A percentile compares a stretch with the other conserved stretches of the same genome.
Conservation (phyloP, 1,140 invertebrate genomes). For the Bombyx mori region DNA sequence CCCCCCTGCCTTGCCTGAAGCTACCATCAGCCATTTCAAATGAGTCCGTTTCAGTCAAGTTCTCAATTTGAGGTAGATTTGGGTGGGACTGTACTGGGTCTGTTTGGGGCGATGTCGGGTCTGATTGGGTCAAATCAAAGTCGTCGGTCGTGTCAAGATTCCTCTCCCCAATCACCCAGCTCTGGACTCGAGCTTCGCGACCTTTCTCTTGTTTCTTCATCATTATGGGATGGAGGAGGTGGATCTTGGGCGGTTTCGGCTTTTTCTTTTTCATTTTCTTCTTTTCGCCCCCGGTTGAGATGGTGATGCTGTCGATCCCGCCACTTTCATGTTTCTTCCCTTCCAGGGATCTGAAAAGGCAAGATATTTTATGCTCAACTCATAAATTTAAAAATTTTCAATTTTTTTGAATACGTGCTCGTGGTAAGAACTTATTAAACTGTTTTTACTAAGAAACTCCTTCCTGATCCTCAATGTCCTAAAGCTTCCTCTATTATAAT, state of each 20-base stretch:
- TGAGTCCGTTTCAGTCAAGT: not conserved
- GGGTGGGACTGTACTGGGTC: not conserved
- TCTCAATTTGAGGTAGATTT: not conserved
- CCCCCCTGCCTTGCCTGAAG: conserved; percentile 24
- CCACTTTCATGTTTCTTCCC: conserved; percentile 39
- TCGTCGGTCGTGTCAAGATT: conserved; percentile 1
- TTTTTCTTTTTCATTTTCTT: conserved; percentile 55
- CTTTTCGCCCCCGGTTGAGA: conserved; percentile 35
- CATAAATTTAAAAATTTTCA: too few species aligned
- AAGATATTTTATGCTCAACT: too few species aligned
- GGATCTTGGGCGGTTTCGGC: conserved; percentile 46
- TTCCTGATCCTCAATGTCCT: too few species aligned
- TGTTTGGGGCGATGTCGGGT: not conserved
- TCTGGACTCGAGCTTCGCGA: conserved; percentile 29
- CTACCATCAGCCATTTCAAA: conserved; percentile 4
- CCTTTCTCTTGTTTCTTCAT: conserved; percentile 38
- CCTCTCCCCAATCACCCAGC: conserved; percentile 42
- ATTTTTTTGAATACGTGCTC: too few species aligned
- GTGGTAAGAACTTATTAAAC: too few species aligned
- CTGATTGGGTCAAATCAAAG: conserved; percentile 2
- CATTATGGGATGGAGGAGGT: conserved; percentile 42
- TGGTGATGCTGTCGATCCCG: conserved; percentile 45
- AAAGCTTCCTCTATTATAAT: too few species aligned
- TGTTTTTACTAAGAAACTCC: too few species aligned
- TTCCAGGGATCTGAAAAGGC: conserved; percentile 27